Percentiles rank a stretch among this genome's conserved stretches.
Evolutionary conservation across 1,140 invertebrate species (phyloP).

Genomic region (Pseudomyrmex flavicornis): DNA sequence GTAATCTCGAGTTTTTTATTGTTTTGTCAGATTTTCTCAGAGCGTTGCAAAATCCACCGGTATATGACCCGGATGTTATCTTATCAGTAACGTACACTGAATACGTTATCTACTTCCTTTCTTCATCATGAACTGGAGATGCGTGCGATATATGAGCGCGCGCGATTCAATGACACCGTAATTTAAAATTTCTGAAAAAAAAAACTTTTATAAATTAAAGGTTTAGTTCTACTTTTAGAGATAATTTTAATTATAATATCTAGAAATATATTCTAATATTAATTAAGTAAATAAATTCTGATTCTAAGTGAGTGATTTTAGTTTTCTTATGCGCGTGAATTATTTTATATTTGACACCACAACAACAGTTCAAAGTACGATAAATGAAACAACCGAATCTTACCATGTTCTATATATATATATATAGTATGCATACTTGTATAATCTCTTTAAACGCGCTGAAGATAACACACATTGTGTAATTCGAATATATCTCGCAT

Average conservation of each 20-base stretch:
- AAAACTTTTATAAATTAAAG: background rate
- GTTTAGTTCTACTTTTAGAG: background rate
- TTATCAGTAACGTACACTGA: conserved; percentile 61
- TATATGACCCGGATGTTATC: conserved; percentile 53
- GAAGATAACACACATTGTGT: conserved; percentile 3
- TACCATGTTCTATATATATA: background rate
- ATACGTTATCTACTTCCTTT: conserved; percentile 48
- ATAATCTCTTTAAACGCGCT: background rate
- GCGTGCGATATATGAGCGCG: conserved; percentile 36
- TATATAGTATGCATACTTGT: background rate
- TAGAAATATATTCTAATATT: background rate
- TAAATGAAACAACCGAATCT: background rate
- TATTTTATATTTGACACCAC: background rate
- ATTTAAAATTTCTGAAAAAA: conserved; percentile 4
- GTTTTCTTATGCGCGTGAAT: too few relatives aligned
- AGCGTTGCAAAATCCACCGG: conserved; percentile 27
- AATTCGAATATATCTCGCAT: conserved; percentile 41
- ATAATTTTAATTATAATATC: too few relatives aligned
- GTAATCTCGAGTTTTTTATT: conserved; percentile 32
- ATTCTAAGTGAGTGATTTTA: too few relatives aligned
- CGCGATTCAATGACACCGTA: conserved; percentile 7
- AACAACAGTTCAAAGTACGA: background rate
- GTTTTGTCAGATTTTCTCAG: conserved; percentile 48
- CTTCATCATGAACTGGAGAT: conserved; percentile 52
- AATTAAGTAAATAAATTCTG: background rate